Conservation (phyloP, 2,797 vertebrate genomes). For the Alcedo atthis region DNA sequence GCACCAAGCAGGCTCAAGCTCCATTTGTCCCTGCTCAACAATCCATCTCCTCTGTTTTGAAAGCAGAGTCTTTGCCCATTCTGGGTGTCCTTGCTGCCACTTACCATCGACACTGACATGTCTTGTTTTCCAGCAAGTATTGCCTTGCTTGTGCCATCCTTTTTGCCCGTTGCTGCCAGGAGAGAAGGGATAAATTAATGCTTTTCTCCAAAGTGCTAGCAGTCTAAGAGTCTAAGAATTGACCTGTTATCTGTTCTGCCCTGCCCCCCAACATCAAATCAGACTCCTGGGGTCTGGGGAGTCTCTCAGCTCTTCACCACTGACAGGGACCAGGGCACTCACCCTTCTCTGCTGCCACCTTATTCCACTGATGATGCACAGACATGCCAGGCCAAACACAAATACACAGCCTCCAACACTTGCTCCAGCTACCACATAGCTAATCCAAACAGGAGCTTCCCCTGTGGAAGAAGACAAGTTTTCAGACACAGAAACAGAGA, state of each 20-base stretch:
- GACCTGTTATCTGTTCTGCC: background rate
- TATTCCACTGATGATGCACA: slow-evolving; percentile 20
- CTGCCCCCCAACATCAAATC: background rate
- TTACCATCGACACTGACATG: slow-evolving; percentile 77
- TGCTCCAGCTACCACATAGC: background rate
- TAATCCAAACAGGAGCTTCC: background rate
- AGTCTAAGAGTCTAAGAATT: background rate
- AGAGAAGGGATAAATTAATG: slow-evolving; percentile 38
- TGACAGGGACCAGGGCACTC: slow-evolving; percentile 19
- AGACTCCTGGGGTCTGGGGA: background rate
- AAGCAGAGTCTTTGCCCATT: background rate
- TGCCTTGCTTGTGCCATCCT: slow-evolving; percentile 72
- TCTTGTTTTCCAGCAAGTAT: slow-evolving; percentile 79
- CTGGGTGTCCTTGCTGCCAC: background rate
- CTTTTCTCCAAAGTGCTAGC: background rate
- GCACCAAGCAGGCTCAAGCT: background rate
- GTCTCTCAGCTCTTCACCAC: background rate
- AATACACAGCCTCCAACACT: background rate
- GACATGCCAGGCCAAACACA: background rate
- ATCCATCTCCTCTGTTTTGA: background rate
- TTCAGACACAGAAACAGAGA: background rate
- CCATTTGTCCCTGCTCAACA: fast-evolving
- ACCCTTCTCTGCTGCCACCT: slow-evolving; percentile 63
- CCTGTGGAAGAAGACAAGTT: background rate
- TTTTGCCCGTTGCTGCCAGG: slow-evolving; percentile 65